phyloP scores from a whole-genome alignment of 2,888 invertebrate genomes.

The Steinernema scapterisci region DNA sequence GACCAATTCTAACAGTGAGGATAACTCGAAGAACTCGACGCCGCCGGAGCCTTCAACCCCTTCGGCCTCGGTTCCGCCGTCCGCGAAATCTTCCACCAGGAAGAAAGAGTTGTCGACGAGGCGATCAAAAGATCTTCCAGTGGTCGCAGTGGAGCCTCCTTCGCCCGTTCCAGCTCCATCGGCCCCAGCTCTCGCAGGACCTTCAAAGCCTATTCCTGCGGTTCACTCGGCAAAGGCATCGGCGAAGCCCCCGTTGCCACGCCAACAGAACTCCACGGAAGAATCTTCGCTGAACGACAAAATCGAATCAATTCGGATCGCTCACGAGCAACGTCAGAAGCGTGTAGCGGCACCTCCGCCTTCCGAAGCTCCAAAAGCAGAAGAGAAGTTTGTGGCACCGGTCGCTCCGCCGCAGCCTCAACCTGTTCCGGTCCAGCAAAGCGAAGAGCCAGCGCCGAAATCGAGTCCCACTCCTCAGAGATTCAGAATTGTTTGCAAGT shows the following conservation, averaged over 20 bases:
- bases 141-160: constrained; percentile 12
- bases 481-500: constrained; percentile 39
- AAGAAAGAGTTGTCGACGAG: not conserved
- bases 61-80: not conserved
- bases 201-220: not conserved
- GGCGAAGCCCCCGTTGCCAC: constrained; percentile 57
- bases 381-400: constrained; percentile 38
- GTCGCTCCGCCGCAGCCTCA: not conserved
- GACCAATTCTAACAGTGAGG: not conserved
- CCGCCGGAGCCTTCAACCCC: not conserved
- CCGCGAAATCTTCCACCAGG: not conserved
- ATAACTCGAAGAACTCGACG: not conserved
- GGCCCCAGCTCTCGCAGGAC: not conserved
- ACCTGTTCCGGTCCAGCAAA: not conserved
- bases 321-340: constrained; percentile 50
- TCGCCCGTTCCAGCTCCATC: constrained; percentile 32
- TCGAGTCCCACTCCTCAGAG: no score
- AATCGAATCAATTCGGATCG: constrained; percentile 59
- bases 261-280: constrained; percentile 50
- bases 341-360: constrained; percentile 29
- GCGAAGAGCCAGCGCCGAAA: not conserved
- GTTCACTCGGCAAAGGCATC: constrained; percentile 10
- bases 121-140: not conserved
- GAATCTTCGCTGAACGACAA: constrained; percentile 62
- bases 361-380: constrained; percentile 41